These are phyloP conservation scores for Volucella inflata DNA, from an alignment of 2,888 invertebrate species.

Conservation along the genomic window DNA sequence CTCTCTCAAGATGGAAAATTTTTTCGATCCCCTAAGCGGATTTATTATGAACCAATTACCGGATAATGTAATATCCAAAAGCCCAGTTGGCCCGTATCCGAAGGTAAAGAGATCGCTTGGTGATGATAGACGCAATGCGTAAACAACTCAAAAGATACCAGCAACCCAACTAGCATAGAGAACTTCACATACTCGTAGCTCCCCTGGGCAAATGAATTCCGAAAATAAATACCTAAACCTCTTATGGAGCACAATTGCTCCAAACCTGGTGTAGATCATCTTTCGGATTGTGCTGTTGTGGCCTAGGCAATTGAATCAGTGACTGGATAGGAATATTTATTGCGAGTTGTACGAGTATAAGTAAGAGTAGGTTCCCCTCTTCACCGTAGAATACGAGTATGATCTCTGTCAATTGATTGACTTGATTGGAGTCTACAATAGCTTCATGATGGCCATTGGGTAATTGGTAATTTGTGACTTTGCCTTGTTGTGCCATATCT, in stretches of 20 bases:
- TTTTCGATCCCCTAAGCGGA: slow-evolving; percentile 18
- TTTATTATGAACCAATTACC: slow-evolving; percentile 38
- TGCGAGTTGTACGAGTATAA: slow-evolving; percentile 10
- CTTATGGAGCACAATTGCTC: slow-evolving; percentile 11
- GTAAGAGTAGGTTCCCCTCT: background rate
- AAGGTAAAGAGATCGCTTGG: slow-evolving; percentile 29
- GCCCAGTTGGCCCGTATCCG: slow-evolving; percentile 14
- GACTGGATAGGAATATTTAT: slow-evolving; percentile 25
- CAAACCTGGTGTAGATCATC: slow-evolving; percentile 45
- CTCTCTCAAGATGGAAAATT: slow-evolving; percentile 4
- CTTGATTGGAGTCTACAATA: slow-evolving; percentile 36
- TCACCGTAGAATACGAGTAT: slow-evolving; percentile 21
- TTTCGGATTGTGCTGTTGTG: slow-evolving; percentile 15
- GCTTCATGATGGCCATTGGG: slow-evolving; percentile 52
- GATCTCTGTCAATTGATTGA: slow-evolving; percentile 47
- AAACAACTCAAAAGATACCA: slow-evolving; percentile 26
- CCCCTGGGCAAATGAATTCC: slow-evolving; percentile 35
- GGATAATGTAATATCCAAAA: slow-evolving; percentile 26
- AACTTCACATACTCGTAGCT: background rate
- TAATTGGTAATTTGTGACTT: slow-evolving; percentile 54
- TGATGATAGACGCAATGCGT: slow-evolving; percentile 48
- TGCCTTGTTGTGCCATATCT: slow-evolving; percentile 19
- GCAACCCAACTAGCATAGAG: background rate
- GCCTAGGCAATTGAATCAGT: slow-evolving; percentile 24
- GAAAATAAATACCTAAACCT: slow-evolving; percentile 43